These are phyloP conservation scores for Eulemur coronatus DNA, from an alignment of 2,797 vertebrate genomes.

Conservation along the genomic window DNA sequence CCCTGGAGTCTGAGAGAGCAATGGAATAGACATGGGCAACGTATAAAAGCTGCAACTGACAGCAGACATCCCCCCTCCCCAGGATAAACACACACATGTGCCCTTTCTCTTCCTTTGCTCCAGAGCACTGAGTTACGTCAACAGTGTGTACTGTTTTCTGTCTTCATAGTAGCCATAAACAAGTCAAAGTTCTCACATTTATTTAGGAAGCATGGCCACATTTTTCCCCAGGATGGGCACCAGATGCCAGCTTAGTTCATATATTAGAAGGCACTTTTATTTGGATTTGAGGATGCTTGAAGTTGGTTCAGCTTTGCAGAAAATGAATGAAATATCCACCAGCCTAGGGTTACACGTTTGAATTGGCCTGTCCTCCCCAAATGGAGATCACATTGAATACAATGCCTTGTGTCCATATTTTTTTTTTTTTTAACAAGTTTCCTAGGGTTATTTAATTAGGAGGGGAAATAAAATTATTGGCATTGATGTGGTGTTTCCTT, in stretches of 20 bases:
- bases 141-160: not conserved
- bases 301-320: not conserved
- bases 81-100: too few species aligned
- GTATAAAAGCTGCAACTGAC: not conserved
- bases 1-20: not conserved
- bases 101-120: not conserved
- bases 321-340: not conserved
- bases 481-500: too few species aligned
- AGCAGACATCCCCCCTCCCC: not conserved
- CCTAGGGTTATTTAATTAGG: not conserved
- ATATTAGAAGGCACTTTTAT: not conserved
- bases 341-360: not conserved
- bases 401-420: not conserved
- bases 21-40: rapidly evolving
- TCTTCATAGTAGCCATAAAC: not conserved
- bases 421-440: not conserved
- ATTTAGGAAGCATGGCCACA: not conserved
- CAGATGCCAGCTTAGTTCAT: not conserved
- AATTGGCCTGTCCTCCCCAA: not conserved
- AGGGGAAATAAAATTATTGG: not conserved
- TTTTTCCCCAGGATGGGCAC: not conserved
- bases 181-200: not conserved
- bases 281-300: not conserved
- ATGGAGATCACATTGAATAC: not conserved
- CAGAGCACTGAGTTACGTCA: not conserved